Evolutionary conservation across 92 coral and sea anemone genomes (phyloP).

Genomic region (Zoanthus sansibaricus): DNA sequence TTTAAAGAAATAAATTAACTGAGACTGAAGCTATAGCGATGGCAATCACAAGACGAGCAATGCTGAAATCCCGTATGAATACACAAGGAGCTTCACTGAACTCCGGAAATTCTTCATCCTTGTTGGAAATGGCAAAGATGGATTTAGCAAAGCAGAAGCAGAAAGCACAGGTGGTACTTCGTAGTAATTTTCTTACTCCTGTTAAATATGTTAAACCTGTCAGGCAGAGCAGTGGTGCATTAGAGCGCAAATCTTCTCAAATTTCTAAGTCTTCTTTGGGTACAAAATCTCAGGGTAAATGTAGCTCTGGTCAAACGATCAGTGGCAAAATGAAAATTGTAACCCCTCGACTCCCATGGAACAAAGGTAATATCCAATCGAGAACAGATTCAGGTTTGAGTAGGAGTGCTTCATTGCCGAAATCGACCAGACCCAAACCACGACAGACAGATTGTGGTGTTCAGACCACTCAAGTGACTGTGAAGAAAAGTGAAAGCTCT

Average conservation of each 20-base stretch:
- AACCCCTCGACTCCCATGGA: conserved; percentile 93
- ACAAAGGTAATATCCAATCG: conserved; percentile 70
- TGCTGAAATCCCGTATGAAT: conserved; percentile 80
- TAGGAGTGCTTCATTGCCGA: conserved; percentile 47
- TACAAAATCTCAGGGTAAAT: conserved; percentile 60
- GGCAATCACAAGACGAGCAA: conserved; percentile 92
- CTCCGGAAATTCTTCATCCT: conserved; percentile 41
- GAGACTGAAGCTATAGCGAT: conserved; percentile 98
- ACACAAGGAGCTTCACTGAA: conserved; percentile 62
- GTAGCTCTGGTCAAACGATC: conserved; percentile 58
- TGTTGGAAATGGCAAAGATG: conserved; percentile 92
- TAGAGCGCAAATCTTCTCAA: conserved; percentile 29
- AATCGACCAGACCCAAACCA: conserved; percentile 63
- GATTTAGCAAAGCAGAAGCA: conserved; percentile 92
- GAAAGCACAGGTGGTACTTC: conserved; percentile 98
- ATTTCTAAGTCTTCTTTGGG: conserved; percentile 8
- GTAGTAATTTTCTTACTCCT: conserved; percentile 71
- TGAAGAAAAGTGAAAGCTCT: conserved; percentile 24
- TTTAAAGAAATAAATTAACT: conserved; percentile 82
- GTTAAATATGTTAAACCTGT: conserved; percentile 90
- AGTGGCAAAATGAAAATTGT: conserved; percentile 80
- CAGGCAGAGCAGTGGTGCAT: conserved; percentile 71
- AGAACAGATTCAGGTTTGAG: conserved; percentile 79
- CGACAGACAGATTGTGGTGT: conserved; percentile 57
- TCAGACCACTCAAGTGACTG: conserved; percentile 39